These are phyloP conservation scores for Hedychridium roseum DNA, from an alignment of 2,888 invertebrate genomes.

Conservation along the genomic window DNA sequence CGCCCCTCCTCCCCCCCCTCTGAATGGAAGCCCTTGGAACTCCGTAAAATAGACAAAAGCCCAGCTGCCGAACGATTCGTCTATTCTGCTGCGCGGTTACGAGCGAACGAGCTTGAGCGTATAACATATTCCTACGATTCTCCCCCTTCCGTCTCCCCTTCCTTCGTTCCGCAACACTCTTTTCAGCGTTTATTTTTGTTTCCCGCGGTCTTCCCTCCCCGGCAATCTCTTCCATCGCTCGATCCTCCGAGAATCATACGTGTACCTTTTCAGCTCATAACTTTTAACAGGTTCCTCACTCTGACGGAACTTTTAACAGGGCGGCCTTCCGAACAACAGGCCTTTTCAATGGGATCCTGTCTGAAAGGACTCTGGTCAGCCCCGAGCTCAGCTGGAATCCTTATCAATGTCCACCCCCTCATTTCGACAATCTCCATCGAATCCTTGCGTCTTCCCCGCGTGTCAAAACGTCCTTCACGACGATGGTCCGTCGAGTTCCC, in stretches of 20 bases:
- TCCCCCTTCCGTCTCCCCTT: conserved; percentile 17
- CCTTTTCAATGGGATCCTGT: no score
- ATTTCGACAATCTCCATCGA: no score
- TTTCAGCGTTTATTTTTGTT: conserved; percentile 22
- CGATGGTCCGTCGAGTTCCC: no score
- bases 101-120: conserved; percentile 55
- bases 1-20: conserved; percentile 24
- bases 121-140: conserved; percentile 49
- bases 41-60: conserved; percentile 62
- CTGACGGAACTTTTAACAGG: no score
- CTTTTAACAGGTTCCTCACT: conserved; percentile 57
- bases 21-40: conserved; percentile 60
- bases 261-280: conserved; percentile 51
- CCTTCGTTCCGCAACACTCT: conserved; percentile 5
- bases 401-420: no score
- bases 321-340: no score
- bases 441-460: no score
- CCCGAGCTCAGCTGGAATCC: no score
- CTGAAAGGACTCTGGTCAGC: no score
- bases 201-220: conserved; percentile 27
- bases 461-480: no score
- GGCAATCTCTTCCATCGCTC: no score
- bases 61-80: conserved; percentile 58
- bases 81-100: conserved; percentile 57
- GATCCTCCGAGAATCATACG: no score